A percentile compares a stretch with the other conserved stretches of the same genome.
These are phyloP conservation scores for Phragmatobia fuliginosa DNA, from an alignment of 2,888 invertebrate genomes.

Conservation along the genomic window DNA sequence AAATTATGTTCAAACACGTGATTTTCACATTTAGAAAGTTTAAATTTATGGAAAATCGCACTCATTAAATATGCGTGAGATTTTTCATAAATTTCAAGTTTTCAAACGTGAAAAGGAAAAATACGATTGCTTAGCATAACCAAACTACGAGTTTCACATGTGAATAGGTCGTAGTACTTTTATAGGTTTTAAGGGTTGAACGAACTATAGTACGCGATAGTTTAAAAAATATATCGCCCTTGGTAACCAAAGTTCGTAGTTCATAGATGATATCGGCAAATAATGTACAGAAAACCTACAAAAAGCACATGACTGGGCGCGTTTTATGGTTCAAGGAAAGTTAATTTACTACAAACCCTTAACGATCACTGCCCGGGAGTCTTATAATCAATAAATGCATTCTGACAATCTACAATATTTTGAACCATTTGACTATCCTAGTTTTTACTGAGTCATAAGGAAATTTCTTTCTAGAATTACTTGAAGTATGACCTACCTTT, in stretches of 20 bases:
- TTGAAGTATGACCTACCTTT: not conserved
- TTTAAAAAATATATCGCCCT: too few relatives aligned
- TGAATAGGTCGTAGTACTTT: not conserved
- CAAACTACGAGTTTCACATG: not conserved
- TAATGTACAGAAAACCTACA: too few relatives aligned
- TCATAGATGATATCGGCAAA: too few relatives aligned
- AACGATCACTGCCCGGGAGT: not conserved
- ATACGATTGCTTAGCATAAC: not conserved
- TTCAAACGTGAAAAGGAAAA: too few relatives aligned
- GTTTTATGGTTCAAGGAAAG: not conserved
- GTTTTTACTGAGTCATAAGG: not conserved
- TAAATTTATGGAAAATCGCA: not conserved
- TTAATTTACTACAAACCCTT: not conserved
- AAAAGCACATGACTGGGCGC: not conserved
- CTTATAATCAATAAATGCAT: not conserved
- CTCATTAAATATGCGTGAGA: too few relatives aligned
- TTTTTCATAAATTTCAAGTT: too few relatives aligned
- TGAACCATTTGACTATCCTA: not conserved
- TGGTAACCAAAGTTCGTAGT: too few relatives aligned
- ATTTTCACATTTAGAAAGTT: not conserved
- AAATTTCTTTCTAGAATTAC: not conserved
- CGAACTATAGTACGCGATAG: not conserved
- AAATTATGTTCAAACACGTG: not conserved
- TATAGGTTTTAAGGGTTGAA: not conserved
- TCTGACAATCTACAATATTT: not conserved